Conservation (phyloP, 2,888 invertebrate species). For the Drosophila mettleri region DNA sequence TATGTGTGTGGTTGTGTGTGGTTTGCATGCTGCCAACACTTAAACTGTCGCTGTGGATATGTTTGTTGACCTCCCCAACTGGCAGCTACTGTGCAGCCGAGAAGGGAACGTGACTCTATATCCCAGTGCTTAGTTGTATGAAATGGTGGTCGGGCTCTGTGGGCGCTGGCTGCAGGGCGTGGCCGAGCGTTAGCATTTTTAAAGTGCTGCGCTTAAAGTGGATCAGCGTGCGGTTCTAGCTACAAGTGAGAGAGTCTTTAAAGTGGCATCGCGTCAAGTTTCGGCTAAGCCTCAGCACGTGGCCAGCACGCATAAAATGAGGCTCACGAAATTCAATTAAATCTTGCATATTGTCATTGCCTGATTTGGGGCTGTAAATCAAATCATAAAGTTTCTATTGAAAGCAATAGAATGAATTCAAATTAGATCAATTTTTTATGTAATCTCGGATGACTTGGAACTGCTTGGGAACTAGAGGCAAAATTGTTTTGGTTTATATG, state of each 20-base stretch:
- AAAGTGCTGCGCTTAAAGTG: conserved; percentile 40
- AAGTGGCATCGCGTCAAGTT: conserved; percentile 32
- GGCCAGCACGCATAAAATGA: conserved; percentile 32
- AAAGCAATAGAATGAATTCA: neutral
- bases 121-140: conserved; percentile 28
- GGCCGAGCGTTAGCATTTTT: conserved; percentile 42
- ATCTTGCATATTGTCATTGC: conserved; percentile 31
- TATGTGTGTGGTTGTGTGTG: conserved; percentile 29
- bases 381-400: conserved; percentile 29
- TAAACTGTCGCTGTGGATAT: conserved; percentile 60
- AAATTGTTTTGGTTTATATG: neutral
- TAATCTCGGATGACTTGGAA: neutral
- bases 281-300: conserved; percentile 47
- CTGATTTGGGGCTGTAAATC: conserved; percentile 32
- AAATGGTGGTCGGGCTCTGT: neutral
- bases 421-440: conserved; percentile 1
- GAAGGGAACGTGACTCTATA: conserved; percentile 61
- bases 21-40: conserved; percentile 72
- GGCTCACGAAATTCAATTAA: conserved; percentile 52
- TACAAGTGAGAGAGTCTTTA: conserved; percentile 27
- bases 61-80: conserved; percentile 36
- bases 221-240: conserved; percentile 10
- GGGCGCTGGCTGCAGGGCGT: neutral
- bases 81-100: neutral
- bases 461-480: conserved; percentile 1